Evolutionary conservation across 2,113 vertebrate species (phyloP), one percentile per base, ranked within the genome.

Genomic region (Sphaerodactylus townsendi): DNA sequence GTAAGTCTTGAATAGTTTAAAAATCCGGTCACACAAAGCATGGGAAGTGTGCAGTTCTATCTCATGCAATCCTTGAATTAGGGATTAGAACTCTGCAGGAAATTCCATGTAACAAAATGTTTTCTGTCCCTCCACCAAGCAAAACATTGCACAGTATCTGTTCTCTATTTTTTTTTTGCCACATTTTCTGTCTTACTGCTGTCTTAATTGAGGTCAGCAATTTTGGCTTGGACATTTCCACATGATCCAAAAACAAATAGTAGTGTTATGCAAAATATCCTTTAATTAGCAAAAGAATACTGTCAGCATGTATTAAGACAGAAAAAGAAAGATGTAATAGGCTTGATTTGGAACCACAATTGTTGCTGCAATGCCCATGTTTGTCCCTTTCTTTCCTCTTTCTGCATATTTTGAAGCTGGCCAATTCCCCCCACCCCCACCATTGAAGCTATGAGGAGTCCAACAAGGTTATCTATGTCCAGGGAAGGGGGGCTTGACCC

Each of bases 71-170:
- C 25, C 28, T n/a, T 83, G 79, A 48, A 0, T 3, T 10, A 19
- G 59, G 17, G 28, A 46, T 66, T 72, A 64, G 44, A 53, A 1
- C 39, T 0, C 2, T n/a, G 3, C 0, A 8, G n/a, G 5, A 19
- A 3, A 0, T 53, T 46, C 1, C 1, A 2, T 13, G 1, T 1
- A 0, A 35, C 10, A 44, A 65, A 8, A 2, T 15, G 33, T 37
- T 2, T 8, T 83, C 30, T 35, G 33, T 79, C 53, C 65, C 35
- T 41, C 50, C 56, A n/a, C 71, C 2, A 14, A 7, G 5, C n/a
- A 66, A 28, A n/a, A 41, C 28, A 25, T 13, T 7, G 1, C 10
- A 35, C 23, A 79, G 0, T 3, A 68, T 84, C 28, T n/a, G 41
- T 46, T 46, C n/a, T 8, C 39, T 82, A 46, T 23, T 44, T 4